Evolutionary conservation across 2,888 invertebrate genomes (phyloP).

Genomic region (Slavum lentiscoides): DNA sequence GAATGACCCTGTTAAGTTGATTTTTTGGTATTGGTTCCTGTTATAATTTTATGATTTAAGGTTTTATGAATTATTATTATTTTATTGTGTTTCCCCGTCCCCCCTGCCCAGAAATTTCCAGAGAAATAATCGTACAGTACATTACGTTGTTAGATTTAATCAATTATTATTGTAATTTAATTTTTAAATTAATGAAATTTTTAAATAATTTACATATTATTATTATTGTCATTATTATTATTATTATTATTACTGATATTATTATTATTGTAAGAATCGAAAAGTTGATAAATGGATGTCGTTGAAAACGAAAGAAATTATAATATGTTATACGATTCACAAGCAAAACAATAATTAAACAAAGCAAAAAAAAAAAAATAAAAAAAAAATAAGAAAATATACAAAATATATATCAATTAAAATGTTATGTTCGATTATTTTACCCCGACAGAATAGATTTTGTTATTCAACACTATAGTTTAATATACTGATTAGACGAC

Average conservation of each 20-base stretch:
- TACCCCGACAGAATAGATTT: too few relatives aligned
- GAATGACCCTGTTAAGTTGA: slow-evolving; percentile 50
- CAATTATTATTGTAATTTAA: slow-evolving; percentile 44
- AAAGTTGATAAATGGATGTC: slow-evolving; percentile 43
- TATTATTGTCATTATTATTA: slow-evolving; percentile 40
- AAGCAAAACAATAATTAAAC: slow-evolving; percentile 46
- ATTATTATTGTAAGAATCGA: slow-evolving; percentile 46
- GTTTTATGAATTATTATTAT: slow-evolving; percentile 40
- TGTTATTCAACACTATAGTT: too few relatives aligned
- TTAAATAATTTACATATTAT: slow-evolving; percentile 47
- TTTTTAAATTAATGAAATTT: slow-evolving; percentile 36
- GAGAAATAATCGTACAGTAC: slow-evolving; percentile 22
- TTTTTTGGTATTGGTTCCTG: slow-evolving; percentile 54
- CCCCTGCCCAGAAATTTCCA: slow-evolving; percentile 1
- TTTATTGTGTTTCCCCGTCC: slow-evolving; percentile 19
- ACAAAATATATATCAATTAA: slow-evolving; percentile 46
- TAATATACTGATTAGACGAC: too few relatives aligned
- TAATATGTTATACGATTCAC: slow-evolving; percentile 51
- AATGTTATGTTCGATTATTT: neutral
- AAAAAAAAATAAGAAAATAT: slow-evolving; percentile 19
- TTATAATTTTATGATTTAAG: slow-evolving; percentile 52
- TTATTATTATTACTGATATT: slow-evolving; percentile 33
- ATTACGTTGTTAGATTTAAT: slow-evolving; percentile 36
- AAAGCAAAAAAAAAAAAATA: slow-evolving; percentile 14
- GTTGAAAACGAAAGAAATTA: slow-evolving; percentile 44